Evolutionary conservation across 2,888 invertebrate genomes (phyloP).

Genomic region (Coelopa pilipes): DNA sequence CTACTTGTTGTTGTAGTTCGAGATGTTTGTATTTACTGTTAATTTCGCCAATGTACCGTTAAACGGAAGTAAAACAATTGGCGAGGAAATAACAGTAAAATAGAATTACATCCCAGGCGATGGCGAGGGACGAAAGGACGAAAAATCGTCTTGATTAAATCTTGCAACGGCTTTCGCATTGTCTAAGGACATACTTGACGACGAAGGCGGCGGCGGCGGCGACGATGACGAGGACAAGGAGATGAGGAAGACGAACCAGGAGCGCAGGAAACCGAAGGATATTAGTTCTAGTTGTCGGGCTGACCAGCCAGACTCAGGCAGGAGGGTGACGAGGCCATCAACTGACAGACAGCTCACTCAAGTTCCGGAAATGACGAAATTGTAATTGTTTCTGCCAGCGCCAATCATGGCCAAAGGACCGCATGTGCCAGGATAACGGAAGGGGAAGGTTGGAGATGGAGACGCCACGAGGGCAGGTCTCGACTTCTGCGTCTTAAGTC

Average conservation of each 20-base stretch:
- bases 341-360: background rate
- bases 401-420: background rate
- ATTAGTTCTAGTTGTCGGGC: too few relatives aligned
- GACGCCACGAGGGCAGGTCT: background rate
- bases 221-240: background rate
- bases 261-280: too few relatives aligned
- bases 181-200: slow-evolving; percentile 25
- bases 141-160: slow-evolving; percentile 41
- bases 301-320: background rate
- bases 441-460: background rate
- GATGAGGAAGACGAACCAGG: too few relatives aligned
- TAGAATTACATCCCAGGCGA: slow-evolving; percentile 50
- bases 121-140: too few relatives aligned
- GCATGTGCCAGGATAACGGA: background rate
- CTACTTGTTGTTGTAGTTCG: too few relatives aligned
- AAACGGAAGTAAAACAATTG: slow-evolving; percentile 55
- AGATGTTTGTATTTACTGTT: too few relatives aligned
- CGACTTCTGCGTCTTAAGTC: slow-evolving; percentile 17
- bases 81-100: slow-evolving; percentile 61
- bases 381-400: slow-evolving; percentile 44
- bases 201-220: slow-evolving; percentile 22
- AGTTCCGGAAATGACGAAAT: slow-evolving; percentile 44
- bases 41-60: slow-evolving; percentile 35
- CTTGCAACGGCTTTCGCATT: slow-evolving; percentile 36
- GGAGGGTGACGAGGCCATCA: background rate